These are phyloP conservation scores for Pteruthius melanotis DNA, from an alignment of 2,113 vertebrate species.

Conservation along the genomic window DNA sequence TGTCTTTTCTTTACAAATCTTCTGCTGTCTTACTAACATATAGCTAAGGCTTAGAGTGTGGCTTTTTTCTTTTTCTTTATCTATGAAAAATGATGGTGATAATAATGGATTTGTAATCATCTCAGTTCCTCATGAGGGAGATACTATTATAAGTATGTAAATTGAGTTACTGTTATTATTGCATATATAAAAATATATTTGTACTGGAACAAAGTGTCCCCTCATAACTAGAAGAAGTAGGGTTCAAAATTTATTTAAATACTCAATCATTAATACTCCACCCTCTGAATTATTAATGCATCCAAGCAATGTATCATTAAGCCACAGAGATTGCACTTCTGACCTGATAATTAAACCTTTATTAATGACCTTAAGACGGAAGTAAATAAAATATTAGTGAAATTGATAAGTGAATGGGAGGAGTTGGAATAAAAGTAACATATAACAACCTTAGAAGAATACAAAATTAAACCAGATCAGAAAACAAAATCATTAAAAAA, in stretches of 20 bases:
- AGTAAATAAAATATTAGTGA: slow-evolving; percentile 13
- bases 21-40: neutral
- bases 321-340: neutral
- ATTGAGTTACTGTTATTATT: neutral
- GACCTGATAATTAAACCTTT: neutral
- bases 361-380: neutral
- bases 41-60: neutral
- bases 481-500: neutral
- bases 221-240: neutral
- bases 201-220: neutral
- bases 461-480: neutral
- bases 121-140: neutral
- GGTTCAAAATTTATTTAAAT: neutral
- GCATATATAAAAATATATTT: neutral
- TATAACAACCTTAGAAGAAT: neutral
- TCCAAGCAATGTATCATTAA: neutral
- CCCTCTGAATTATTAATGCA: neutral
- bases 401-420: neutral
- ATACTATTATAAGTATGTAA: neutral
- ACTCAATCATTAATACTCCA: neutral
- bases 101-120: neutral
- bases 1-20: neutral
- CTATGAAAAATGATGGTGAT: neutral
- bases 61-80: neutral
- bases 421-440: neutral